Base-by-base conservation (phyloP, 2,888 invertebrate species). In the Sesia bembeciformis region DNA sequence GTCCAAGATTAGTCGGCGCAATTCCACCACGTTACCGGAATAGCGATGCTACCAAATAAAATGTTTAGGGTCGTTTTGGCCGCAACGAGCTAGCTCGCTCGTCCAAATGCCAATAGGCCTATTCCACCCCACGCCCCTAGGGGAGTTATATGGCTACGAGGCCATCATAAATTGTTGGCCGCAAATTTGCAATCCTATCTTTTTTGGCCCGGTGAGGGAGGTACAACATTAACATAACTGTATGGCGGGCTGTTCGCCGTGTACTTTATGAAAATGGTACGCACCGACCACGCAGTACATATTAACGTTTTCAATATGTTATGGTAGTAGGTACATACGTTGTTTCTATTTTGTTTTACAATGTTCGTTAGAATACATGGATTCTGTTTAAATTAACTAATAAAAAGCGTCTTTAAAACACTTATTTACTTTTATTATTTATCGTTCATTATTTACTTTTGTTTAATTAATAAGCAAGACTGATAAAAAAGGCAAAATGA, bases 181-280 rank as follows among this genome's bases (percentile, higher is more conserved):
- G 80, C 85, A 86, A 89, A 90, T 89, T 90, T 88, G 90, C 87
- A 90, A 90, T 88, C 84, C 81, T 86, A 84, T 88, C 84, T 87
- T 80, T 78, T 81, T 79, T 69, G 74, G 78, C 76, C 78, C 78
- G 76, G 78, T 79, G 76, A 81, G 84, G 85, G 84, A 77, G 81
- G 74, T 67, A 68, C 64, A 56, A 72, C 81, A 84, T 88, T 87
- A 87, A 84, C 87, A 88, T 89, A 87, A 87, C 84, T 81, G 81
- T 82, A 80, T 76, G 79, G 77, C 74, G 75, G 75, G 78, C 77
- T 77, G 80, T 84, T 80, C 71, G 68, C 73, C 75, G 73, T 78
- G 78, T 76, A 74, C 76, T 81, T 81, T 76, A 83, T 78, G 78
- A 78, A 77, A 76, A 79, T 74, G 50, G 41, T 40, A 23, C 23